Conservation (phyloP, 1,140 invertebrate genomes). For the Leptinotarsa defecta region DNA sequence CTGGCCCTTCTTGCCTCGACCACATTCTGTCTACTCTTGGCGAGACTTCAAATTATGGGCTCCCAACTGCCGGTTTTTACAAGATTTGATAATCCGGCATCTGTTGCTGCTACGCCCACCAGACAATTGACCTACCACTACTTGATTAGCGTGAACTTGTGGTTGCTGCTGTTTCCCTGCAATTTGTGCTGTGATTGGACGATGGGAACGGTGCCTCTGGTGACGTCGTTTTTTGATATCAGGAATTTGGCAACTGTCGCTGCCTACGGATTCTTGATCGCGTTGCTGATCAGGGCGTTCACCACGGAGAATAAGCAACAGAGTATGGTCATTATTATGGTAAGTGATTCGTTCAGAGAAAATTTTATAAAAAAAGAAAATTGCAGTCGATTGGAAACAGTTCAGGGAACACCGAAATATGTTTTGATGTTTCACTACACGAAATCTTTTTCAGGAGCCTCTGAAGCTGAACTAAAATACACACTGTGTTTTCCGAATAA, state of each 20-base stretch:
- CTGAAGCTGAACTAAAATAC: too few species aligned
- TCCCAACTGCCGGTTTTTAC: slow-evolving; percentile 95
- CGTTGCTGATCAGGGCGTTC: slow-evolving; percentile 69
- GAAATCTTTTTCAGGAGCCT: too few species aligned
- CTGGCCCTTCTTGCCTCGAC: slow-evolving; percentile 76
- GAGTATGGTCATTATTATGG: slow-evolving; percentile 82
- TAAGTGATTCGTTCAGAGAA: slow-evolving; percentile 52
- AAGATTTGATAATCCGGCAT: slow-evolving; percentile 92
- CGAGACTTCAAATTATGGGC: slow-evolving; percentile 91
- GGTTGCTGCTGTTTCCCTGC: slow-evolving; percentile 86
- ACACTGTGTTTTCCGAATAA: neutral
- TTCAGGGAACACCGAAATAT: too few species aligned
- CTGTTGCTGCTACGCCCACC: slow-evolving; percentile 74
- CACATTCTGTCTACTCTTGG: slow-evolving; percentile 81
- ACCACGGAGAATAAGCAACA: slow-evolving; percentile 68
- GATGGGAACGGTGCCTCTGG: slow-evolving; percentile 92
- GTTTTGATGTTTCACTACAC: too few species aligned
- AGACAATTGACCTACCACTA: slow-evolving; percentile 94
- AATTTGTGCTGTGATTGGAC: slow-evolving; percentile 97
- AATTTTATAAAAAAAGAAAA: neutral
- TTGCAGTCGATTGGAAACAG: too few species aligned
- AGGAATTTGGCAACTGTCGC: slow-evolving; percentile 84
- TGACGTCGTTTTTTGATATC: slow-evolving; percentile 77
- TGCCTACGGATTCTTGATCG: slow-evolving; percentile 69
- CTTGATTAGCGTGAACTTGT: slow-evolving; percentile 86